phyloP scores from a whole-genome alignment of 2,113 vertebrate genomes.

The Nesoenas mayeri region DNA sequence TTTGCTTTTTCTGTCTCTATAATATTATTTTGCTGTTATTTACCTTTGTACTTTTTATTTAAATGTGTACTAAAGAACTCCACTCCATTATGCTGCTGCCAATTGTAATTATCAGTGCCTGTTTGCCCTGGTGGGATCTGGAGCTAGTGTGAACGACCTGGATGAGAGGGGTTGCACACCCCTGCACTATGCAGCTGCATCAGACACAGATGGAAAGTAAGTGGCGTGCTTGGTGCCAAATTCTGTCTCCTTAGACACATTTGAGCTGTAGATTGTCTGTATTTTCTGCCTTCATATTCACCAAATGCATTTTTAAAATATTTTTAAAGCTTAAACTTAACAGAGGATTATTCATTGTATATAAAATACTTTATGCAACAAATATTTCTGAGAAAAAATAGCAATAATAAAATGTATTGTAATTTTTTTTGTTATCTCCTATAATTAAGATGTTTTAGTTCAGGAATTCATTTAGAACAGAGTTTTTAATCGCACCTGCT shows the following conservation, averaged over 20 bases:
- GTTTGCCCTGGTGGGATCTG: slow-evolving; percentile 98
- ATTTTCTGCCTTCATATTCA: not conserved
- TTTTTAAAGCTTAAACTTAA: not conserved
- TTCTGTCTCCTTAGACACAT: not conserved
- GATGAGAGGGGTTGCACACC: slow-evolving; percentile 95
- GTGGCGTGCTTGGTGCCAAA: slow-evolving; percentile 49
- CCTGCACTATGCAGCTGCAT: slow-evolving; percentile 96
- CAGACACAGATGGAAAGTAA: slow-evolving; percentile 97
- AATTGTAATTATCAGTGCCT: slow-evolving; percentile 99
- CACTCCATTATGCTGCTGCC: slow-evolving; percentile 97
- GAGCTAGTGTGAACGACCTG: slow-evolving; percentile 96
- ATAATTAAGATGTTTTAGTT: not conserved
- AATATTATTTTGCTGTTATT: slow-evolving; percentile 40
- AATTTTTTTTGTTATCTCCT: not conserved
- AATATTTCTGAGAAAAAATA: not conserved
- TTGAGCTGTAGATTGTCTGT: not conserved
- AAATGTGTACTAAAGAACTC: slow-evolving; percentile 83
- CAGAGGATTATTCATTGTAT: not conserved
- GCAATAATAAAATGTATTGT: not conserved
- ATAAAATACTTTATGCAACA: not conserved
- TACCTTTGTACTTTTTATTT: slow-evolving; percentile 57
- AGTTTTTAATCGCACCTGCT: not conserved
- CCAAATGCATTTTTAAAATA: not conserved
- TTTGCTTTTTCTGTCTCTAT: slow-evolving; percentile 58
- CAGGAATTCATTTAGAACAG: not conserved